Evolutionary conservation across 2,888 invertebrate species (phyloP), one percentile per base, ranked within the genome.

Genomic region (Calephelis perditalis): DNA sequence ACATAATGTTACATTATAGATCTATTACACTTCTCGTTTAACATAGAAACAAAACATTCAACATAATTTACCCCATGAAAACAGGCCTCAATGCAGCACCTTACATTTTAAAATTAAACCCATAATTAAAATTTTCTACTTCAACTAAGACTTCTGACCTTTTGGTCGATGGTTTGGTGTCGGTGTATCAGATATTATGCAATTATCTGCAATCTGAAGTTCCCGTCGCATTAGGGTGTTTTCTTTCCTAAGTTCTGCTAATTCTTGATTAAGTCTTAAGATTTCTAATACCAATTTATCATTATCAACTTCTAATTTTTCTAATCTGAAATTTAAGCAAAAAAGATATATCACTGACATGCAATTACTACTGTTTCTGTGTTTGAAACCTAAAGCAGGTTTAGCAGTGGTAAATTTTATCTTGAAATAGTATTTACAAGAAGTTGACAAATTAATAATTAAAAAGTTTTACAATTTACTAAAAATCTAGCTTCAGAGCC

Each of bases 201-300:
- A 94, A 73, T 94, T 93, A 68, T 93, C 93, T 35, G 93, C 92
- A 45, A 95, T 79, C 67, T 95, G 93, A 62, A 93, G 49, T 49
- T 49, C 49, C 26, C 49, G 92, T 68, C 86, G 72, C 73, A 97
- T 91, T 52, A 94, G 91, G 56, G 92, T 86, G 78, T 97, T 97
- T 76, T 97, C 96, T 68, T 94, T 93, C 74, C 95, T 94, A 55
- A 97, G 84, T 69, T 94, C 94, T 8, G 93, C 84, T 70, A 95
- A 91, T 77, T 96, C 94, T 73, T 94, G 93, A 74, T 95, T 93
- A 62, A 96, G 84, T 67, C 93, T 89, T 68, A 95, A 92, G 63
- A 95, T 86, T 80, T 95, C 95, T 74, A 94, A 89, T 6, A 92
- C 89, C 9, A 96, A 84, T 71, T 94, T 93, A 71, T 96, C 95